These are phyloP conservation scores for Charina bottae DNA, from an alignment of 2,113 vertebrate genomes.

Conservation along the genomic window DNA sequence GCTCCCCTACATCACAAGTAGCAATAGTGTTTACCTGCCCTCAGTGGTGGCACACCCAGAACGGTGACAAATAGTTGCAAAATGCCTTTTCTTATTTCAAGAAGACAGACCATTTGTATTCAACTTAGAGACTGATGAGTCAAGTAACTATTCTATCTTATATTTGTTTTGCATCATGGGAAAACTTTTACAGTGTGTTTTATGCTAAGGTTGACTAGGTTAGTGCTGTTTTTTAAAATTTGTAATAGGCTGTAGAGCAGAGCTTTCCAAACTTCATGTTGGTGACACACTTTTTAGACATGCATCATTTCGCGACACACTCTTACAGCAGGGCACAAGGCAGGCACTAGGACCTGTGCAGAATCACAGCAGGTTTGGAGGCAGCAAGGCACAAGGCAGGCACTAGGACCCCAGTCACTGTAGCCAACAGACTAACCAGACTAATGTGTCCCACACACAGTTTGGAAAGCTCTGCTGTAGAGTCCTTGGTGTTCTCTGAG, in stretches of 20 bases:
- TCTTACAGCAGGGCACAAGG: too few species aligned
- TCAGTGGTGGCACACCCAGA: not conserved
- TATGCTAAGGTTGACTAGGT: not conserved
- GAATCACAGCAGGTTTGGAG: too few species aligned
- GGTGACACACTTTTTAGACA: too few species aligned
- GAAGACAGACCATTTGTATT: not conserved
- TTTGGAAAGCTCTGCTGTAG: too few species aligned
- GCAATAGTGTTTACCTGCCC: not conserved
- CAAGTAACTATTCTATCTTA: not conserved
- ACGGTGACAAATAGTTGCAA: not conserved
- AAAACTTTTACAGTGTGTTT: not conserved
- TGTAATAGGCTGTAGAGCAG: not conserved
- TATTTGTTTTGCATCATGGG: not conserved
- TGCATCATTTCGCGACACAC: too few species aligned
- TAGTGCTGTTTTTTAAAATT: not conserved
- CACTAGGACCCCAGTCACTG: too few species aligned
- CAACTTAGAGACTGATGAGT: not conserved
- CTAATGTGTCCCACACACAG: too few species aligned
- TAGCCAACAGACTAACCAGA: too few species aligned
- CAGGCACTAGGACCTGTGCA: too few species aligned
- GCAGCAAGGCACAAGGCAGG: too few species aligned
- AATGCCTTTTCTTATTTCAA: not conserved
- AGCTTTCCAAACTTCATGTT: too few species aligned
- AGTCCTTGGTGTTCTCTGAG: too few species aligned
- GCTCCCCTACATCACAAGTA: not conserved